Evolutionary conservation across 2,888 invertebrate species (phyloP).

Genomic region (Campoplex nolae): DNA sequence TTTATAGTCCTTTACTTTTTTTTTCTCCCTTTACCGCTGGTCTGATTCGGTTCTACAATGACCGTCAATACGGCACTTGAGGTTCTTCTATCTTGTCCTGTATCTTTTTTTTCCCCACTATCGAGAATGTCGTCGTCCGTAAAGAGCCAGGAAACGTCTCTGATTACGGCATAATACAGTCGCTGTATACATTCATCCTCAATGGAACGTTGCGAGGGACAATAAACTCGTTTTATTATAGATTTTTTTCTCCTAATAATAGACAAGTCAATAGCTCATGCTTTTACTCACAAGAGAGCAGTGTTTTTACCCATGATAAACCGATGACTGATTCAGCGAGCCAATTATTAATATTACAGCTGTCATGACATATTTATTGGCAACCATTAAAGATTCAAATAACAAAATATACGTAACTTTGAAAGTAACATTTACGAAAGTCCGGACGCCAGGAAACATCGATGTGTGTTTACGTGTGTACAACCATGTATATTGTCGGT

Average conservation of each 20-base stretch:
- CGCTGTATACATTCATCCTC: too few species aligned
- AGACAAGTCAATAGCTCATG: too few species aligned
- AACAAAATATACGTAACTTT: background rate
- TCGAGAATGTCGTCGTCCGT: conserved; percentile 38
- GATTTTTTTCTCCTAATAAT: background rate
- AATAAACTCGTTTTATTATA: background rate
- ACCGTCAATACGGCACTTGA: conserved; percentile 59
- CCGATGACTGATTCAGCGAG: too few species aligned
- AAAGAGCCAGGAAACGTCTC: conserved; percentile 57
- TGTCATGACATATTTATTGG: too few species aligned
- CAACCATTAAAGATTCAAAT: background rate
- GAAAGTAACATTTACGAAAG: background rate
- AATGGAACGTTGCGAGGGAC: background rate
- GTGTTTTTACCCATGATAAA: too few species aligned
- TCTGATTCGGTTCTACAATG: conserved; percentile 66
- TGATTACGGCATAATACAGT: background rate
- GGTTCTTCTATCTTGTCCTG: conserved; percentile 46
- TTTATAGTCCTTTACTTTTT: background rate
- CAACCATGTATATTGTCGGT: background rate
- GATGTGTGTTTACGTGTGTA: background rate
- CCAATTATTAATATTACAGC: too few species aligned
- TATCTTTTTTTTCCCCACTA: conserved; percentile 38
- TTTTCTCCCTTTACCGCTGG: conserved; percentile 34
- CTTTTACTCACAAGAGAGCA: too few species aligned
- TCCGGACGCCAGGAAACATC: background rate